A percentile compares a stretch with the other conserved stretches of the same genome.
Evolutionary conservation across 2,888 invertebrate species (phyloP).

Genomic region (Mesoligia furuncula): DNA sequence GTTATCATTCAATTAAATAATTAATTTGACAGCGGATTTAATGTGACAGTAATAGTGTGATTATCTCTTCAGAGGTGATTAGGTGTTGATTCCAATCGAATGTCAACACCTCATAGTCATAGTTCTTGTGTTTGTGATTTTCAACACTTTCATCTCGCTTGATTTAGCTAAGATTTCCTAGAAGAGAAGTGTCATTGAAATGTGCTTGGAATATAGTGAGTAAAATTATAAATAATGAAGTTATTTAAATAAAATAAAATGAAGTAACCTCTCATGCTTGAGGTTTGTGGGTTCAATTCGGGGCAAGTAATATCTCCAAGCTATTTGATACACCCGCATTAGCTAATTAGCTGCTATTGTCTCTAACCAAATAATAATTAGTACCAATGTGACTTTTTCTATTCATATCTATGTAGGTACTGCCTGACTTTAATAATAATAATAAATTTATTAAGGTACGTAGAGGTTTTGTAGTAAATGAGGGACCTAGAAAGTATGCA

Average conservation of each 20-base stretch:
- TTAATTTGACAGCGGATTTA: neutral
- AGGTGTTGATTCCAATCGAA: neutral
- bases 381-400: neutral
- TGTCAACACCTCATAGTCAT: neutral
- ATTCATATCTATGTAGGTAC: neutral
- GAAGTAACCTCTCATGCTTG: neutral
- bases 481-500: too few relatives aligned
- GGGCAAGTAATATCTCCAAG: too few relatives aligned
- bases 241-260: neutral
- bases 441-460: too few relatives aligned
- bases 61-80: neutral
- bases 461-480: too few relatives aligned
- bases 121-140: neutral
- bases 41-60: neutral
- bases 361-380: too few relatives aligned
- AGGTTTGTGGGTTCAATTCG: neutral
- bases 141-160: neutral
- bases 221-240: neutral
- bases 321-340: too few relatives aligned
- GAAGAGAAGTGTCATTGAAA: neutral
- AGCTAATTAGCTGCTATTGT: too few relatives aligned
- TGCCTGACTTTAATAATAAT: neutral
- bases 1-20: neutral
- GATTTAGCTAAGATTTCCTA: neutral
- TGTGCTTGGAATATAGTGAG: neutral